Conservation (phyloP, 2,113 vertebrate genomes). For the Lophura nycthemera region DNA sequence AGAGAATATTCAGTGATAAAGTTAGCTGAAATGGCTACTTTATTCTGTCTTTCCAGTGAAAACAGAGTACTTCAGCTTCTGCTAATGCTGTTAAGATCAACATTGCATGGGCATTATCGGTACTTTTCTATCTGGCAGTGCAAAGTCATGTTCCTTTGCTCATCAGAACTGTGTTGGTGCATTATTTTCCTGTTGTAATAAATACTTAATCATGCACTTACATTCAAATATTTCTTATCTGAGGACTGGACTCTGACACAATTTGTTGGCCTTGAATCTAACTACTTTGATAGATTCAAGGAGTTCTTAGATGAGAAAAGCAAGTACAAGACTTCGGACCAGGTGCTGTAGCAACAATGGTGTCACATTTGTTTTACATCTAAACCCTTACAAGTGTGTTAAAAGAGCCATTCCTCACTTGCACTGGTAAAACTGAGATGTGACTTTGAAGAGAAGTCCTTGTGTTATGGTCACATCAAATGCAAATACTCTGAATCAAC, state of each 20-base stretch:
- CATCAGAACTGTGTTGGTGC: not conserved
- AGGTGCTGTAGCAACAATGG: not conserved
- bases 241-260: not conserved
- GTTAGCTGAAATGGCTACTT: not conserved
- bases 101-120: not conserved
- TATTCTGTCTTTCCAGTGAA: not conserved
- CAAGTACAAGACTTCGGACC: not conserved
- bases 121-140: not conserved
- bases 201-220: not conserved
- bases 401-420: fast-evolving
- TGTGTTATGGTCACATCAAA: not conserved
- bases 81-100: not conserved
- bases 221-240: not conserved
- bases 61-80: not conserved
- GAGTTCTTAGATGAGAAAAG: not conserved
- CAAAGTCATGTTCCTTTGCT: not conserved
- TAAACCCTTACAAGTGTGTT: not conserved
- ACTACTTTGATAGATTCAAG: not conserved
- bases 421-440: not conserved
- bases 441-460: not conserved
- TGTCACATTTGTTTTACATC: not conserved
- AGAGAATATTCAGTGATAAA: not conserved
- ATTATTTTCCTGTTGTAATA: not conserved
- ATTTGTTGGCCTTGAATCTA: not conserved
- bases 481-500: not conserved